A percentile compares a stretch with the other conserved stretches of the same genome.
phyloP scores from a whole-genome alignment of 1,140 invertebrate genomes.

The Laupala kohalensis region DNA sequence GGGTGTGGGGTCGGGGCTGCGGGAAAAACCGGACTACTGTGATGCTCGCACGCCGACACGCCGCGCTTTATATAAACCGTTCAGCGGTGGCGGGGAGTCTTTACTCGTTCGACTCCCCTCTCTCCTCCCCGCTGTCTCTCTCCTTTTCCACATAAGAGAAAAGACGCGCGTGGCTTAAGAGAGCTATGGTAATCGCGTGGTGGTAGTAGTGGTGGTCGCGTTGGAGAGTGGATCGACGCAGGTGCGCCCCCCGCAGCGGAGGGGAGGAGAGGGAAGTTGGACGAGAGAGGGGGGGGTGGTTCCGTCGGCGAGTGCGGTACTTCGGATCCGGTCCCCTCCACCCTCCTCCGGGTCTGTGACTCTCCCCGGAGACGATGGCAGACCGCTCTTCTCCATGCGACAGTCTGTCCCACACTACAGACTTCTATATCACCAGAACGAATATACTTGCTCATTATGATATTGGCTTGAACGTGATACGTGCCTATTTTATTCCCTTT shows the following conservation, averaged over 20 bases:
- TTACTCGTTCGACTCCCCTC: background rate
- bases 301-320: background rate
- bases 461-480: too few relatives aligned
- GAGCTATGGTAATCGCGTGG: background rate
- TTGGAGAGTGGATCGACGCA: background rate
- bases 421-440: too few relatives aligned
- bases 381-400: too few relatives aligned
- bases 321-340: background rate
- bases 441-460: too few relatives aligned
- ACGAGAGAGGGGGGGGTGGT: background rate
- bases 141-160: slow-evolving; percentile 15
- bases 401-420: too few relatives aligned
- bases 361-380: too few relatives aligned
- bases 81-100: background rate
- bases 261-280: background rate
- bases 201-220: too few relatives aligned
- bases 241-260: background rate
- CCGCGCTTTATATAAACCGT: background rate
- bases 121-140: slow-evolving; percentile 3
- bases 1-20: background rate
- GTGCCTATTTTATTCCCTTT: too few relatives aligned
- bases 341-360: background rate
- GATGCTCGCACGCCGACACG: background rate
- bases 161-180: background rate
- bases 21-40: background rate